Evolutionary conservation across 2,888 invertebrate genomes (phyloP), one percentile per base, ranked within the genome.

Genomic region (Pterobdella sp.): DNA sequence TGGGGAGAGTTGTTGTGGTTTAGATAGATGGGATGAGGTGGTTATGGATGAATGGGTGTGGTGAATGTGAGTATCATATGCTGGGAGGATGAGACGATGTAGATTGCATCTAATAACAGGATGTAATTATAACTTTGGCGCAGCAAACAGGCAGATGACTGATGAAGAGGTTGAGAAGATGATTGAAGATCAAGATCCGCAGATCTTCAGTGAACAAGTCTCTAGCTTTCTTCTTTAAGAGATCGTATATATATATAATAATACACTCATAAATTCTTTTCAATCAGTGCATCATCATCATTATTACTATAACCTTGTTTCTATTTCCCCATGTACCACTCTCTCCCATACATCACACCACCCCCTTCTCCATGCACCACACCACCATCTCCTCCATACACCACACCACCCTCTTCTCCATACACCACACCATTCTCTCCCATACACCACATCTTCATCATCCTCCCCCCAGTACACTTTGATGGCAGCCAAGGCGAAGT

Each of bases 391-490:
- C 22, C 22, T 42, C 49, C 7, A 42, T 22, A 42, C 49, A 14
- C 49, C 49, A 42, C 22, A 42, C 49, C 49, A 42, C 49, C 49
- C 7, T 42, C 49, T 22, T 10, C 63, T 10, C 63, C 26, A n/a
- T n/a, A n/a, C 49, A 42, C 49, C 22, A 14, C 49, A 42, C 22
- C 49, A 14, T 42, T 42, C 49, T 14, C 22, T 42, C 22, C 49
- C 7, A 42, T 22, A 42, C 49, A 14, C 49, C 49, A 42, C 22
- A 42, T 22, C 49, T 14, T 22, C 49, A 42, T 42, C 49, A 7
- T 10, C 63, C n/a, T 26, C 26, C 31, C 7, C 81, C 81, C 80
- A 80, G 75, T 76, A 80, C 42, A 81, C 82, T 80, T 80, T 80
- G 42, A 80, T 78, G 73, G 79, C 78, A 49, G 81, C 82, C 73